Evolutionary conservation across 2,888 invertebrate species (phyloP), one percentile per base, ranked within the genome.

Genomic region (Sicus ferrugineus): DNA sequence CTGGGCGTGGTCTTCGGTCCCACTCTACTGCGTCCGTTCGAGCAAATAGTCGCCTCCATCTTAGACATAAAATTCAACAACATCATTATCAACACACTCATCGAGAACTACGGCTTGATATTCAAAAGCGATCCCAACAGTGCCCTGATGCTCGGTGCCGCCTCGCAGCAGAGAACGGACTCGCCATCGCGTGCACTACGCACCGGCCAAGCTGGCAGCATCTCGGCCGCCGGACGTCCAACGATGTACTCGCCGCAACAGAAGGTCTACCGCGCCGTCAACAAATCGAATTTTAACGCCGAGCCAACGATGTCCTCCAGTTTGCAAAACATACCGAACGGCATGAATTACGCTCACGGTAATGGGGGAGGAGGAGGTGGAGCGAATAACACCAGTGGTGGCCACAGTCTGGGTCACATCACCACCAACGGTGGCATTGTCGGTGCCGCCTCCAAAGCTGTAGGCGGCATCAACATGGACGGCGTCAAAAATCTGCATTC

Each of bases 51-150:
- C 71, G 97, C 98, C 70, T 96, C 97, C 81, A 98, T 99, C 81
- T 93, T 98, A 89, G 97, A 99, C 86, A 94, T 98, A 77, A 99
- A 99, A 88, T 99, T 98, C 88, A 97, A 96, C 87, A 98, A 98
- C 87, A 95, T 98, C 81, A 95, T 98, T 75, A 96, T 98, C 68
- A 98, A 98, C 88, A 95, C 98, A 82, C 89, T 98, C 74, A 94
- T 98, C 72, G 94, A 95, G 78, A 93, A 95, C 85, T 93, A 91
- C 83, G 91, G 93, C 69, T 89, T 89, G 85, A 91, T 92, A 78
- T 91, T 91, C 79, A 89, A 88, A 78, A 83, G 79, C 69, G 79
- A 82, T 71, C 85, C 85, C 28, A 83, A 82, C 69, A 76, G 78
- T 54, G 70, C 79, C 28, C 72, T 74, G 42, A 69, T 70, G 30